Evolutionary conservation across 53 echinoderm and acorn worm species (phyloP), one percentile per base, ranked within the genome.

Genomic region (Luidia sarsii): DNA sequence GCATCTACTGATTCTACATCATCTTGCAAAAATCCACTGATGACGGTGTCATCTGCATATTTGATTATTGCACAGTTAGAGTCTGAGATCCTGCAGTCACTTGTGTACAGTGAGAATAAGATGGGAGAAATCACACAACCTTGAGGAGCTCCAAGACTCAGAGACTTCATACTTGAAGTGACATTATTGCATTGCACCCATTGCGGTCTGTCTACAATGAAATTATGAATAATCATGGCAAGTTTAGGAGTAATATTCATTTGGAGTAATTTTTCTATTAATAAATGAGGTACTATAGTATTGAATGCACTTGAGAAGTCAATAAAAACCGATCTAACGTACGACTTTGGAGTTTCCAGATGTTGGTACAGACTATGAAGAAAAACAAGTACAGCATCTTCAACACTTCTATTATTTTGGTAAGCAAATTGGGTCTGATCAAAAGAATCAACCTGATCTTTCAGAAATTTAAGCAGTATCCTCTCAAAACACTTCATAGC

Each of bases 271-370:
- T 67, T 67, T 43, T 48, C 15, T 25, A 46, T 48, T 27, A 67
- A 48, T 24, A 63, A 24, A n/a, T 65, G 39, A 34, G 41, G 71
- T n/a, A 51, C 71, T 15, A 71, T 71, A 30, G 71, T 71, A 13
- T 71, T 52, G 32, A 71, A 71, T 20, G 71, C 71, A 71, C 53
- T 71, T 0, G 77, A 77, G 61, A 77, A 77, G 77, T 77, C 77
- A 3, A 41, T 27, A 36, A 39, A 77, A 4, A 60, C 25, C 20
- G 45, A 33, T 7, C 77, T 54, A n/a, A 33, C 57, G 53, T 57
- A 83, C 10, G 57, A 70, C 15, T 83, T 68, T 4, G 70, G 3
- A 8, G 8, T 9, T 15, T 69, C 54, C 18, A 71, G 19, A 43
- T 84, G 84, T 5, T 33, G 51, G 34, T 57, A 60, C 46, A 70